phyloP scores from a whole-genome alignment of 1,140 invertebrate genomes.

The Drosophila sucinea region DNA sequence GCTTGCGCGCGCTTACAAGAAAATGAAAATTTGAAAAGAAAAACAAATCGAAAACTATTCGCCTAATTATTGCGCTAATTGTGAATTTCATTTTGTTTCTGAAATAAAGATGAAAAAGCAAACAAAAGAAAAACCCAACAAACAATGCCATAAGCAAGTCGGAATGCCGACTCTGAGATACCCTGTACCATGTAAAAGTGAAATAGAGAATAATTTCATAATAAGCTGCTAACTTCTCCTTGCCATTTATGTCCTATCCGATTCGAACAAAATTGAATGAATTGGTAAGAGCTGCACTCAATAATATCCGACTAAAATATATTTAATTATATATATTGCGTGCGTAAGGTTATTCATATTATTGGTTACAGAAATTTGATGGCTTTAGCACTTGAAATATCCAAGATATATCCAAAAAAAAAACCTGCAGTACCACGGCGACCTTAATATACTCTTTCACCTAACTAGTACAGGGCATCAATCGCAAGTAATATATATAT shows the following conservation, averaged over 20 bases:
- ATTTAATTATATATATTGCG: no score
- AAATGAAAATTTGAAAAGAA: conserved; percentile 11
- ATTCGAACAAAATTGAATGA: no score
- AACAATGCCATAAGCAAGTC: not conserved
- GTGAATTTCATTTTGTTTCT: conserved; percentile 71
- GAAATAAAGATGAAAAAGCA: conserved; percentile 67
- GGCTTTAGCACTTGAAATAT: not conserved
- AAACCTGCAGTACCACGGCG: not conserved
- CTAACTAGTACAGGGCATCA: not conserved
- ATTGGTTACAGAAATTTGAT: no score
- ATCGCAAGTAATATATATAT: no score
- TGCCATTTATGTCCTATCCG: no score
- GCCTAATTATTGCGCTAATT: conserved; percentile 60
- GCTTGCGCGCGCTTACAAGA: conserved; percentile 25
- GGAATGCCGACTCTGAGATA: not conserved
- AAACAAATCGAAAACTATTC: conserved; percentile 35
- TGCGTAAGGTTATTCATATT: no score
- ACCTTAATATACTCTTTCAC: not conserved
- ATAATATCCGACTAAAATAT: no score
- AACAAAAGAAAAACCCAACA: conserved; percentile 21
- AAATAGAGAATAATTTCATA: conserved; percentile 1
- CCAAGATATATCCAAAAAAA: not conserved
- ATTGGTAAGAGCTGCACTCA: no score
- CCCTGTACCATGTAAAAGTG: conserved; percentile 16
- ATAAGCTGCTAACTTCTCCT: no score